Conservation (phyloP, 2,888 invertebrate genomes). For the Portevinia maculata region DNA sequence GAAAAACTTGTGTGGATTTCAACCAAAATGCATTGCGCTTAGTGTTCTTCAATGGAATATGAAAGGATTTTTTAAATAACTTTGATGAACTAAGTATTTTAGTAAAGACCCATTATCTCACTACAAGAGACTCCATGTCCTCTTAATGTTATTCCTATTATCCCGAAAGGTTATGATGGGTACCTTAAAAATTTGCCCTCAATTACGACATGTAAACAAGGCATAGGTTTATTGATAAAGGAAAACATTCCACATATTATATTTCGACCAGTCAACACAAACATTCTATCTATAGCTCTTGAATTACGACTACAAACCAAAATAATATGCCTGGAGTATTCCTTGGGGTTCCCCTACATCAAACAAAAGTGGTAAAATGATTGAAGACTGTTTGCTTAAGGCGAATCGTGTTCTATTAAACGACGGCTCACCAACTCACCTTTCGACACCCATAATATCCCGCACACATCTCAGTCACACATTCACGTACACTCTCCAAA, state of each 20-base stretch:
- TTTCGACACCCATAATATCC: background rate
- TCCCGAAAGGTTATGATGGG: no score
- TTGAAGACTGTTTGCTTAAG: background rate
- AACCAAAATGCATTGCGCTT: no score
- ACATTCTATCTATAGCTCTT: background rate
- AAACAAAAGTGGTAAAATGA: background rate
- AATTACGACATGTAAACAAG: conserved; percentile 10
- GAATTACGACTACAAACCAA: conserved; percentile 3
- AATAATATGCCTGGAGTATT: conserved; percentile 10
- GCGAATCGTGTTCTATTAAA: background rate
- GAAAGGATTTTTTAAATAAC: no score
- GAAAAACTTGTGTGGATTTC: no score
- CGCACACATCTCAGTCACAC: background rate
- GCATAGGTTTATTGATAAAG: conserved; percentile 2
- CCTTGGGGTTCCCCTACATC: background rate
- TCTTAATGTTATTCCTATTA: no score
- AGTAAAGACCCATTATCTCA: background rate
- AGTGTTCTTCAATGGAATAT: background rate
- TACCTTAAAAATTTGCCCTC: background rate
- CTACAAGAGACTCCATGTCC: conserved; percentile 7
- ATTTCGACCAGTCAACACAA: background rate
- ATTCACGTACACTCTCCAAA: background rate
- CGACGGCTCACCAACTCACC: no score
- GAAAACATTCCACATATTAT: background rate
- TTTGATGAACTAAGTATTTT: no score